Base-by-base conservation (phyloP, 2,888 invertebrate genomes). In the Boloria selene region DNA sequence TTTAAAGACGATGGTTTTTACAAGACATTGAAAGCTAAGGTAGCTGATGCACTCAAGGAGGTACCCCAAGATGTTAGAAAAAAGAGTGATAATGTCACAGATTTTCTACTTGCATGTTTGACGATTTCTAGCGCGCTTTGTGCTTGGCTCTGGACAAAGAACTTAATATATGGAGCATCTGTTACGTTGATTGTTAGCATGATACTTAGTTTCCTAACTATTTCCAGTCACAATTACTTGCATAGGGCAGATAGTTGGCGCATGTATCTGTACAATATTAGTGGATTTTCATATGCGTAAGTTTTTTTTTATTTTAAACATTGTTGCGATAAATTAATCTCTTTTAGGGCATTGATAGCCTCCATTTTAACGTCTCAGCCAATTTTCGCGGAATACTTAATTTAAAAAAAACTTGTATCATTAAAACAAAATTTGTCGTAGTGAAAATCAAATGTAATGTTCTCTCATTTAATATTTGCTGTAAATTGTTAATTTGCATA, bases 1-100 rank as follows among this genome's bases (percentile, higher is more conserved):
- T 95, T 97, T 77, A 86, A 95, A 64, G 93, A 95, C 7, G 92
- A 96, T 74, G 97, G 96, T 0, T 97, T 97, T 81, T 97, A 96
- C 77, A 93, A 88, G 73, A 96, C 95, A 0, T 88, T 97, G 7
- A 96, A 96, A 77, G 77, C 83, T 4, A 94, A 95, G 72, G 93
- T 95, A 0, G 76, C 85, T 14, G 86, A 89, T 0, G 92, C 93
- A 72, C 72, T 95, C 1, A 91, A 94, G 71, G 90, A 91, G 0
- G 83, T 95, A 78, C 92, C 90, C 0, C 74, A 79, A 42, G 81
- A 82, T 7, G 68, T 73, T 4, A 80, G 85, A 42, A 83, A 73
- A 45, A 86, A 84, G 68, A 91, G 89, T 71, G 87, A 90, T 73
- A 63, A 75, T 2, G 69, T 90, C 0, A 81, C 84, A 0, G 86